Evolutionary conservation across 1,140 invertebrate genomes (phyloP).

Genomic region (Pseudomyrmex concolor): DNA sequence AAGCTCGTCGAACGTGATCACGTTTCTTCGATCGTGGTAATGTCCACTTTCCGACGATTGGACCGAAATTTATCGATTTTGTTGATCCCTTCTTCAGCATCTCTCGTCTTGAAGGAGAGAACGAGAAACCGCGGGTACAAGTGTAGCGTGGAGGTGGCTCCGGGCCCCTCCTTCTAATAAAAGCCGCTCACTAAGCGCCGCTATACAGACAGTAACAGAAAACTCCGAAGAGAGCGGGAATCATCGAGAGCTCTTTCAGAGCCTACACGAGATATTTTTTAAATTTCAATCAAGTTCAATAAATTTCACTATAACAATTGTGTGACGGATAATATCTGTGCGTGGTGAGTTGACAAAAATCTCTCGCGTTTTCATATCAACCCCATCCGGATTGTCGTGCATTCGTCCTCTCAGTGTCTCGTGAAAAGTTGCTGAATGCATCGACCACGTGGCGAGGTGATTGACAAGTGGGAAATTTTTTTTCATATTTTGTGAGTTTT

Average conservation of each 20-base stretch:
- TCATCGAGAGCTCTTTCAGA: slow-evolving; percentile 77
- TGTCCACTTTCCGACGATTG: background rate
- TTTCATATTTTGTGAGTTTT: slow-evolving; percentile 14
- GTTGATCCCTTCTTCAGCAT: slow-evolving; percentile 74
- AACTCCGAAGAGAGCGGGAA: slow-evolving; percentile 81
- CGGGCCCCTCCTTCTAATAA: slow-evolving; percentile 85
- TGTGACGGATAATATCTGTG: slow-evolving; percentile 75
- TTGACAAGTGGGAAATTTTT: slow-evolving; percentile 54
- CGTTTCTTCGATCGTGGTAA: background rate
- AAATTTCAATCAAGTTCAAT: slow-evolving; percentile 37
- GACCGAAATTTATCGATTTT: slow-evolving; percentile 46
- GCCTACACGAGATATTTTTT: slow-evolving; percentile 29
- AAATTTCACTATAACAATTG: slow-evolving; percentile 39
- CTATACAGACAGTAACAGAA: slow-evolving; percentile 85
- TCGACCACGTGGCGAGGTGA: slow-evolving; percentile 53
- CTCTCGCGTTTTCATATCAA: background rate
- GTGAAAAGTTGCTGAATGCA: slow-evolving; percentile 2
- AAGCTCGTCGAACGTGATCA: background rate
- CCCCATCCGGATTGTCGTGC: background rate
- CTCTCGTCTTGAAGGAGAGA: slow-evolving; percentile 45
- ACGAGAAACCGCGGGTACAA: slow-evolving; percentile 74
- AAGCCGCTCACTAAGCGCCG: slow-evolving; percentile 84
- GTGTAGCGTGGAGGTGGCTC: slow-evolving; percentile 83
- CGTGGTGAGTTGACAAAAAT: slow-evolving; percentile 77
- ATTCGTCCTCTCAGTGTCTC: slow-evolving; percentile 44